Evolutionary conservation across 2,113 vertebrate species (phyloP), one percentile per base, ranked within the genome.

Genomic region (Cebus imitator): DNA sequence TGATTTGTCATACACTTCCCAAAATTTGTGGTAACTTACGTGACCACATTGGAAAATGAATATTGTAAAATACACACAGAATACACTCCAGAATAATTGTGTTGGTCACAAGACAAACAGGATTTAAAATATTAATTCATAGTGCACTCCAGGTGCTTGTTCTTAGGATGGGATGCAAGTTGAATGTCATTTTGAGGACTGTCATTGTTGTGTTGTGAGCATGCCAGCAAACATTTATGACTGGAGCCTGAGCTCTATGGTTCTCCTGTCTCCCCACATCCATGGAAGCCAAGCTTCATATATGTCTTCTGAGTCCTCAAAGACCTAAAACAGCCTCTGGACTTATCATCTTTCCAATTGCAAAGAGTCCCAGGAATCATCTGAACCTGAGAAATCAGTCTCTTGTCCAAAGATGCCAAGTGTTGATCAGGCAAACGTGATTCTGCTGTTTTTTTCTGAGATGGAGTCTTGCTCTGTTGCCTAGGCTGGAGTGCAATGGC

Each of bases 71-170:
- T 25, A 83, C 27, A 82, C 55, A 82, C 32, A 84, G 85, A 86
- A 25, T 64, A 70, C 9, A 79, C 76, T 68, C 6, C 45, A 76
- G 18, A 52, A 30, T 92, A 73, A 94, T 43, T 82, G 37, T 92
- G 84, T 16, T 81, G 20, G 48, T 79, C 7, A 43, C 18, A 87
- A 94, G 55, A 58, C 78, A 75, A 96, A 16, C 6, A 80, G 48
- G 43, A 23, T 95, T 94, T 25, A 81, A 75, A 95, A 95, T 83
- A 27, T 55, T 66, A 88, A 90, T 43, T 89, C 32, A 87, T 5
- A 81, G 81, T 30, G 21, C 4, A 64, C 32, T 70, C 8, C 40
- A 93, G n/a, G 73, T 12, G 11, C 21, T 40, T 58, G 23, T 83
- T 90, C 82, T 80, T 52, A 96, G 52, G 87, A 94, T 20, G 35